phyloP scores from a whole-genome alignment of 2,888 invertebrate genomes.

The Caenorhabditis sinica region DNA sequence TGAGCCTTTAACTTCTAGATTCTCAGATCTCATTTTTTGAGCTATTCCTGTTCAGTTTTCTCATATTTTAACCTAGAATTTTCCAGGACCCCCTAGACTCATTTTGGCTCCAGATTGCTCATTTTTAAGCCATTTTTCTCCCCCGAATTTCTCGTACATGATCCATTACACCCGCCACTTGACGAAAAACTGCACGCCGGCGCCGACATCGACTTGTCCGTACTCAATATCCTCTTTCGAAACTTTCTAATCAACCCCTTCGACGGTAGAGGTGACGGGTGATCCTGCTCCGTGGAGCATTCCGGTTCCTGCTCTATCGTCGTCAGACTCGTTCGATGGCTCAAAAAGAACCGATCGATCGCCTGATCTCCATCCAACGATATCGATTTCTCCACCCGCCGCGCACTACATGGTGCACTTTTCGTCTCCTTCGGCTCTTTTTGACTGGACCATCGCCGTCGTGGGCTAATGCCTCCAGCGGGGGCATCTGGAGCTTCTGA shows the following conservation, averaged over 20 bases:
- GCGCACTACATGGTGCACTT: conserved; percentile 47
- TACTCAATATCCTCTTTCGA: conserved; percentile 68
- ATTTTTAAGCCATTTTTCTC: conserved; percentile 9
- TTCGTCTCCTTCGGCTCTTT: conserved; percentile 7
- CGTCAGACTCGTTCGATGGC: conserved; percentile 20
- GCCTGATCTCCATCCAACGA: conserved; percentile 50
- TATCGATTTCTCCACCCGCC: conserved; percentile 45
- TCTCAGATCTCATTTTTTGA: too few species aligned
- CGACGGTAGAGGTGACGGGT: conserved; percentile 68
- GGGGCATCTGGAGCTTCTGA: neutral
- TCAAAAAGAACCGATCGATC: conserved; percentile 28
- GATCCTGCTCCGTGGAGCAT: conserved; percentile 55
- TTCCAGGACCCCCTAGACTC: neutral
- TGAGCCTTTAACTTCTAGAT: neutral
- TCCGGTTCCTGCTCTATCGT: conserved; percentile 55
- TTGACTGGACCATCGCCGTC: conserved; percentile 38
- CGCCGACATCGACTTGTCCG: conserved; percentile 40
- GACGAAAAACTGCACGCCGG: conserved; percentile 3
- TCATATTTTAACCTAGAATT: too few species aligned
- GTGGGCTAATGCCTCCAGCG: conserved; percentile 22
- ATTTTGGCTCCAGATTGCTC: neutral
- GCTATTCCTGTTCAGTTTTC: too few species aligned
- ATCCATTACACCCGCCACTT: conserved; percentile 5
- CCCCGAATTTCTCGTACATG: conserved; percentile 5
- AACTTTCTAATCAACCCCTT: conserved; percentile 71